A percentile compares a stretch with the other conserved stretches of the same genome.
phyloP scores from a whole-genome alignment of 2,113 vertebrate species.

The Ameiurus melas region DNA sequence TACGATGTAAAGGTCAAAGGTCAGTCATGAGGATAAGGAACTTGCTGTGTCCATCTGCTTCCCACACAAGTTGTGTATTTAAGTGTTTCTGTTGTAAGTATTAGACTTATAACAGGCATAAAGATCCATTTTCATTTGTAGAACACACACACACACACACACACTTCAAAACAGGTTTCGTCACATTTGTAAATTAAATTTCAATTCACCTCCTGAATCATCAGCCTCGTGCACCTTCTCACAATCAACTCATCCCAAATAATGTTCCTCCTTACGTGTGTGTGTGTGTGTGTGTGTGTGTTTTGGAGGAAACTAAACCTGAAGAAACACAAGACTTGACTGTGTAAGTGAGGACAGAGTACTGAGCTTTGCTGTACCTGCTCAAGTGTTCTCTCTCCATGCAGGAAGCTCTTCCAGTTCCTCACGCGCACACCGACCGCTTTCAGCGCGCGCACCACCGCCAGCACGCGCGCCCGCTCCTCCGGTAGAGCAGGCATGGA shows the following conservation, averaged over 20 bases:
- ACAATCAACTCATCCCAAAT: background rate
- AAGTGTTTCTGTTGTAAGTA: too few relatives aligned
- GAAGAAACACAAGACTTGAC: background rate
- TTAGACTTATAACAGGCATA: background rate
- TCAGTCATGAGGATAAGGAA: background rate
- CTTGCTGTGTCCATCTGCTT: background rate
- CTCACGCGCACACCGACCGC: slow-evolving; percentile 56
- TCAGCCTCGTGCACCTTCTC: background rate
- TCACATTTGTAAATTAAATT: background rate
- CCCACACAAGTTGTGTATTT: too few relatives aligned
- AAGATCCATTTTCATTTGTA: background rate
- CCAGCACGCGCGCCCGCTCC: slow-evolving; percentile 53
- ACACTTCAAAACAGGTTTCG: background rate
- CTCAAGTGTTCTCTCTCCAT: slow-evolving; percentile 16
- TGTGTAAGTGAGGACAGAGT: background rate
- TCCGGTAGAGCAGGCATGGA: slow-evolving; percentile 46
- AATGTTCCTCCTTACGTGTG: too few relatives aligned
- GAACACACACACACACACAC: background rate
- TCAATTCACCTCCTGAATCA: background rate
- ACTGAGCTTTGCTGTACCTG: slow-evolving; percentile 23
- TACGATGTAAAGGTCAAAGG: slow-evolving; percentile 26
- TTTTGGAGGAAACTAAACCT: background rate
- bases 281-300: slow-evolving; percentile 1
- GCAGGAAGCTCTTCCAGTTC: slow-evolving; percentile 60
- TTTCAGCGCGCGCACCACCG: slow-evolving; percentile 57